A percentile compares a stretch with the other conserved stretches of the same genome.
These are phyloP conservation scores for Halcyon leucocephala DNA, from an alignment of 2,797 vertebrate genomes.

Conservation along the genomic window DNA sequence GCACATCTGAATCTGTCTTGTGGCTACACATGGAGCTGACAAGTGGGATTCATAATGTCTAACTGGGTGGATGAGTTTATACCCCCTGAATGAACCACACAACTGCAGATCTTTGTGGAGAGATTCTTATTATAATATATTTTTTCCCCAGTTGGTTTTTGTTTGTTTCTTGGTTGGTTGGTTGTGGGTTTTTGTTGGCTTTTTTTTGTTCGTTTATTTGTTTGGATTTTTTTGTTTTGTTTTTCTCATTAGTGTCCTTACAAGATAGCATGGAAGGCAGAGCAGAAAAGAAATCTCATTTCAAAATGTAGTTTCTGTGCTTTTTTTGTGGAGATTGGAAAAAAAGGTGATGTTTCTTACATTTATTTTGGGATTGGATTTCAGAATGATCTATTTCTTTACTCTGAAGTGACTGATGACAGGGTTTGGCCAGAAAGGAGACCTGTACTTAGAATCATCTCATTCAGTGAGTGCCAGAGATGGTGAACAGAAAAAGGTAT, in stretches of 20 bases:
- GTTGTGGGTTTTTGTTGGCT: no score
- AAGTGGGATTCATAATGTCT: background rate
- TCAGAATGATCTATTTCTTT: background rate
- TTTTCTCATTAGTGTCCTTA: background rate
- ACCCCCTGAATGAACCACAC: background rate
- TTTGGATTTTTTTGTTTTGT: background rate
- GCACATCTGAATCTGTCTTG: background rate
- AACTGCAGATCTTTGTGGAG: background rate
- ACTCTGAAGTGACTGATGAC: background rate
- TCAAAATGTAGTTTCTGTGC: background rate
- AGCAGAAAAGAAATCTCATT: background rate
- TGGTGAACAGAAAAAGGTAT: background rate
- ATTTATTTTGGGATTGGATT: background rate
- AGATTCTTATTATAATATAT: background rate
- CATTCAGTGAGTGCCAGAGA: background rate
- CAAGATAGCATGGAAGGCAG: background rate
- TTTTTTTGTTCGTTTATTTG: no score
- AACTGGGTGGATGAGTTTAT: background rate
- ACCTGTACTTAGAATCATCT: background rate
- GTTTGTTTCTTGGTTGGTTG: no score
- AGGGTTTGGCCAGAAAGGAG: background rate
- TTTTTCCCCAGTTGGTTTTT: background rate
- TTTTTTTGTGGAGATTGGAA: background rate
- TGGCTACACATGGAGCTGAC: background rate
- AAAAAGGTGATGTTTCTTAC: background rate